These are phyloP conservation scores for Silurus glanis DNA, from an alignment of 2,113 vertebrate species.

Conservation along the genomic window DNA sequence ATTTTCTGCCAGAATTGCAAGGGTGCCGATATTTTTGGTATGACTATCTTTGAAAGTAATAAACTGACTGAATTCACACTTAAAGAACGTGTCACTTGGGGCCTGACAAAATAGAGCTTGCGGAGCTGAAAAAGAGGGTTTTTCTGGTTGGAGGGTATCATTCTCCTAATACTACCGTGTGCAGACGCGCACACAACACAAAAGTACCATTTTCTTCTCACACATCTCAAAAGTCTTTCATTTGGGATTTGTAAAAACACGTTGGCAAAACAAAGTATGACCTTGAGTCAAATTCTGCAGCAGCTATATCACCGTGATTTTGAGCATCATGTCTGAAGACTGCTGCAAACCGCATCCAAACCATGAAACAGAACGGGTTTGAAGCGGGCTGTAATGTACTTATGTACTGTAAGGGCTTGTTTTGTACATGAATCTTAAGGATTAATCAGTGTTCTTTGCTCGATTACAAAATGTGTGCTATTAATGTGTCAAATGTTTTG, in stretches of 20 bases:
- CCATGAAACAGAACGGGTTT: background rate
- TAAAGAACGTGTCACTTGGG: no score
- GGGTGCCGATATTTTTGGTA: no score
- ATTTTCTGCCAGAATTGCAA: no score
- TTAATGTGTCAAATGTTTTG: background rate
- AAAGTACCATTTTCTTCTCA: no score
- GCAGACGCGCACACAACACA: no score
- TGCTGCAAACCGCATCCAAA: background rate
- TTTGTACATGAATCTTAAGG: background rate
- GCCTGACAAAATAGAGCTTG: no score
- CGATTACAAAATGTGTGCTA: no score
- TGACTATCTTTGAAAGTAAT: no score
- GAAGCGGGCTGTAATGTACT: no score
- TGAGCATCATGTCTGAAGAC: background rate
- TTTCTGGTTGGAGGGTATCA: background rate
- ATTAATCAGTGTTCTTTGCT: background rate
- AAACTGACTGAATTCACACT: no score
- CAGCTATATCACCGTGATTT: background rate
- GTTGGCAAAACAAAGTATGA: background rate
- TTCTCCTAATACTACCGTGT: background rate
- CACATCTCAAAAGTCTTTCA: background rate
- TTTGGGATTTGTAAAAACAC: background rate
- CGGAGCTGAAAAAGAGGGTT: background rate
- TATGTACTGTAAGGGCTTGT: background rate
- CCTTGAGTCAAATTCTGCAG: background rate